These are phyloP conservation scores for Ptychochromis oligacanthus DNA, from an alignment of 2,113 vertebrate genomes.

Conservation along the genomic window DNA sequence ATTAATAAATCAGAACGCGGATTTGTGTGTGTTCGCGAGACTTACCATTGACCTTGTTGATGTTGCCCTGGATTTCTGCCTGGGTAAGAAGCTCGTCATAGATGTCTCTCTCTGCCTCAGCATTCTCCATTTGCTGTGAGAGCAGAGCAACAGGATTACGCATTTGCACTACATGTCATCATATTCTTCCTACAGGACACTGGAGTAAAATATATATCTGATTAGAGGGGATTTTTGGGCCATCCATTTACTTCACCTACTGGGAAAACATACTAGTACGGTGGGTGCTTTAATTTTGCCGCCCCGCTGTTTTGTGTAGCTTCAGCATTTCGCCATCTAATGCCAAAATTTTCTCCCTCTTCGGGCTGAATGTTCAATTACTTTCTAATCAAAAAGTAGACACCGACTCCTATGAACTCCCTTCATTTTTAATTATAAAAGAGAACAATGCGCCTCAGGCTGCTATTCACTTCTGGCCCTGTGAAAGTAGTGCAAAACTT, in stretches of 20 bases:
- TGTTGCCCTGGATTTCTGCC: constrained; percentile 97
- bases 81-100: constrained; percentile 98
- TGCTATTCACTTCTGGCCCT: neutral
- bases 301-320: neutral
- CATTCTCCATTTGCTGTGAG: constrained; percentile 82
- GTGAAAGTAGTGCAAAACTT: neutral
- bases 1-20: no score
- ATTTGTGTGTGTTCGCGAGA: constrained; percentile 3
- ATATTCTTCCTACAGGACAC: neutral
- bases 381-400: constrained; percentile 8
- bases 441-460: neutral
- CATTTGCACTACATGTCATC: neutral
- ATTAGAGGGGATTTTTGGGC: neutral
- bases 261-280: neutral
- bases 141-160: neutral
- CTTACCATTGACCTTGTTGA: constrained; percentile 96
- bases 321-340: neutral
- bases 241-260: neutral
- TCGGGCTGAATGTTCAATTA: constrained; percentile 22
- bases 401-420: neutral
- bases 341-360: neutral
- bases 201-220: neutral
- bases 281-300: neutral
- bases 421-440: neutral
- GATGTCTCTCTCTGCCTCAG: constrained; percentile 88